Conservation (phyloP, 1,140 invertebrate genomes). For the Antheraea mylitta region DNA sequence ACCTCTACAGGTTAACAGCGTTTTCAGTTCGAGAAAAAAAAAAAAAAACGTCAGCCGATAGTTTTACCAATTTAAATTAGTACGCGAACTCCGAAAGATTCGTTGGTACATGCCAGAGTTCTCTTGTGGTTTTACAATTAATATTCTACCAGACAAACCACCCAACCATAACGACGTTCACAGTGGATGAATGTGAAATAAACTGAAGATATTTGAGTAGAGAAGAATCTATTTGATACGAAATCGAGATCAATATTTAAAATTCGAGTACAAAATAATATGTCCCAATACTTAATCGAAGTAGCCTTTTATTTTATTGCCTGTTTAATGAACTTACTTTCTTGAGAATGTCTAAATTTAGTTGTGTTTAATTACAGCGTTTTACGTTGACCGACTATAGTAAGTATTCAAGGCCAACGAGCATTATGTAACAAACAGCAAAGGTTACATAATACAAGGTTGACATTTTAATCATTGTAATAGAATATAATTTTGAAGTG, state of each 20-base stretch:
- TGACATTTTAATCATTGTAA: conserved; percentile 4
- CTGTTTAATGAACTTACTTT: not conserved
- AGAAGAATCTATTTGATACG: not conserved
- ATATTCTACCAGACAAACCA: too few relatives aligned
- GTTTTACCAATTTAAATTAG: too few relatives aligned
- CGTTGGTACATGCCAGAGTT: too few relatives aligned
- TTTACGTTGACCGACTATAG: conserved; percentile 1
- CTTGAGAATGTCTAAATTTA: not conserved
- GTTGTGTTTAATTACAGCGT: not conserved
- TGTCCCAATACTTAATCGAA: too few relatives aligned
- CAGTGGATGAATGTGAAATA: too few relatives aligned
- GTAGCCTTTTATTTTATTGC: not conserved
- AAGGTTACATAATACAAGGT: conserved; percentile 18
- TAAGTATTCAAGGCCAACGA: conserved; percentile 16
- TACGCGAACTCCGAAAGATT: too few relatives aligned
- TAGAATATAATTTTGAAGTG: not conserved
- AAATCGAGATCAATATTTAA: not conserved
- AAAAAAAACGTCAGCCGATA: too few relatives aligned
- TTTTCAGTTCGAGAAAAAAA: too few relatives aligned
- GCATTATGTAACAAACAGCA: conserved; percentile 20
- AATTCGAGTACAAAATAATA: not conserved
- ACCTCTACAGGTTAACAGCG: too few relatives aligned
- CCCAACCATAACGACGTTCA: too few relatives aligned
- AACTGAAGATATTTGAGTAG: not conserved
- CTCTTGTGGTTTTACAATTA: too few relatives aligned